These are phyloP conservation scores for Polylopha cassiicola DNA, from an alignment of 2,888 invertebrate species.

Conservation along the genomic window DNA sequence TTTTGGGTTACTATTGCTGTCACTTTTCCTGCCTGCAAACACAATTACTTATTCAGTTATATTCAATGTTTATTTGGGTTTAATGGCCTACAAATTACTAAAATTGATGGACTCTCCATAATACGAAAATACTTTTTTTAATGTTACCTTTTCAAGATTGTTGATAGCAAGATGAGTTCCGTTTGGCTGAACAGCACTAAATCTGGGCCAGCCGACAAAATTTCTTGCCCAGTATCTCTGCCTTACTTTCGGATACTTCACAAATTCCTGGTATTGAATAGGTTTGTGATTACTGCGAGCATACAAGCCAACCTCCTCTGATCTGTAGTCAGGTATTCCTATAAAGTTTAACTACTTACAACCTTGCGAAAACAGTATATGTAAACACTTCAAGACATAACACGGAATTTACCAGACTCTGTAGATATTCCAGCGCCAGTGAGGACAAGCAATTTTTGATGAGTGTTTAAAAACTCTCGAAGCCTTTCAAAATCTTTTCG, in stretches of 20 bases:
- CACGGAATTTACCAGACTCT: slow-evolving; percentile 83
- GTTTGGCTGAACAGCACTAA: slow-evolving; percentile 89
- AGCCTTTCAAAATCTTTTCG: slow-evolving; percentile 77
- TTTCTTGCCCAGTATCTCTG: slow-evolving; percentile 97
- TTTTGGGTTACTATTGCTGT: slow-evolving; percentile 94
- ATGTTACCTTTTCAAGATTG: slow-evolving; percentile 80
- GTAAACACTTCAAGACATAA: background rate
- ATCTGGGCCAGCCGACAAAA: slow-evolving; percentile 93
- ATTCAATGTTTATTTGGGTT: no score
- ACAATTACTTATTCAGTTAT: no score
- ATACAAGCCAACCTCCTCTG: slow-evolving; percentile 93
- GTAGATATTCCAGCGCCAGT: slow-evolving; percentile 98
- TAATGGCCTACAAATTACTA: no score
- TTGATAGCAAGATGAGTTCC: slow-evolving; percentile 83
- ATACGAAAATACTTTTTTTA: background rate
- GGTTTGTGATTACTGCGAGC: slow-evolving; percentile 91
- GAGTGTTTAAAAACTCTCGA: slow-evolving; percentile 75
- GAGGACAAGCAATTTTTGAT: slow-evolving; percentile 81
- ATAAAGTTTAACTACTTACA: slow-evolving; percentile 22
- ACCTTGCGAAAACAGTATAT: background rate
- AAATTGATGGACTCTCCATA: background rate
- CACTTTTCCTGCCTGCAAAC: slow-evolving; percentile 69
- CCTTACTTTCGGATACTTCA: slow-evolving; percentile 80
- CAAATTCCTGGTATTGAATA: slow-evolving; percentile 90
- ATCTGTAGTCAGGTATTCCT: slow-evolving; percentile 97